Evolutionary conservation across 2,113 vertebrate species (phyloP), one percentile per base, ranked within the genome.

Genomic region (Indri indri): DNA sequence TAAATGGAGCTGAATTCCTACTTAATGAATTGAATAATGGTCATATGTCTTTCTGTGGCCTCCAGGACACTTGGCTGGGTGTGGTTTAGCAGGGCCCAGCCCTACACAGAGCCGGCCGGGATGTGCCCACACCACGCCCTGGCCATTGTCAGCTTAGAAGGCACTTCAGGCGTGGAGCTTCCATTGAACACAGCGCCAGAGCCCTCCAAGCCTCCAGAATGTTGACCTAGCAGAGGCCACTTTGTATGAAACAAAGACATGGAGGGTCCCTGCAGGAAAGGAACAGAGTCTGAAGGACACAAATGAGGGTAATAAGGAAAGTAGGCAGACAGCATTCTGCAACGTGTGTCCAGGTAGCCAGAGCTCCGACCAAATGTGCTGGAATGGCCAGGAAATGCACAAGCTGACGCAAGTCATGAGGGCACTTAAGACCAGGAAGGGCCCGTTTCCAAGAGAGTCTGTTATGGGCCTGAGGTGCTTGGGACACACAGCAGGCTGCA

Each of bases 1-100:
- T 13, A 80, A 84, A 50, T 18, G 27, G 34, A 54, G 45, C n/a
- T 0, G 2, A 52, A 59, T 85, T 68, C 34, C 25, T 52, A 40
- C n/a, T 66, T 74, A 76, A 27, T 85, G 52, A 13, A 30, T 45
- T 68, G 47, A 57, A 27, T 45, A 73, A 50, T 9, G 27, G 22
- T 4, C 34, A 0, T 1, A 4, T 47, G 8, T 74, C 68, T 80
- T 37, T 50, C 57, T 40, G 27, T 50, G n/a, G 27, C 52, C 20
- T 17, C 7, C 7, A 57, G 22, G 52, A 57, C 22, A 1, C 5
- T 3, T 5, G 18, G 9, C 14, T 5, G 9, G 5, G 8, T 13
- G 0, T 25, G 23, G 52, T 10, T 47, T n/a, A 59, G 65, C 7
- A 42, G 17, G 25, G n/a, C 9, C 50, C 23, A 59, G 10, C 9